Base-by-base conservation (phyloP, 2,888 invertebrate genomes). In the Xanthia icteritia region DNA sequence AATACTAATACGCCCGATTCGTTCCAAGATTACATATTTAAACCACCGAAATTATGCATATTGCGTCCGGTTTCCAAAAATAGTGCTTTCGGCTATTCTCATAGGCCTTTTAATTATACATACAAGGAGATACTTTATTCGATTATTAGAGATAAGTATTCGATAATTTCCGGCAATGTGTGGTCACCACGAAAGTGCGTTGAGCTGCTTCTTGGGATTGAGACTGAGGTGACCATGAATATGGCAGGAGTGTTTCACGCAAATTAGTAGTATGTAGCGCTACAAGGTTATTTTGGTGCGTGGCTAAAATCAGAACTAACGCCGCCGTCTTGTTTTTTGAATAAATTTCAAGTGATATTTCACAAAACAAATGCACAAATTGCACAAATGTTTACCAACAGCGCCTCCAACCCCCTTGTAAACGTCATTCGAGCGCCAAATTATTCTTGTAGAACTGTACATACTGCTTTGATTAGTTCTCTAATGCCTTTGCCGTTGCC, bases 121-220 rank as follows among this genome's bases (percentile, higher is more conserved):
- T 79, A 76, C 77, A 83, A 82, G 77, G 70, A 65, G 75, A 84
- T 84, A 84, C 72, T 81, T 86, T 84, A 87, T 88, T 82, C 80
- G 67, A 87, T 79, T 81, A 88, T 88, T 83, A 79, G 79, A 71
- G 76, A 87, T 88, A 90, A 88, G 86, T 90, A 92, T 92, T 90
- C 87, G 85, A 89, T 87, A 86, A 89, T 91, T 91, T 92, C 92
- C 92, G 92, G 91, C 86, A 84, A 88, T 82, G 88, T 83, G 89
- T 88, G 86, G 89, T 89, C 88, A 87, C 89, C 88, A 85, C 85
- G 82, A 81, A 88, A 88, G 89, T 90, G 89, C 88, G 88, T 89
- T 81, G 84, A 87, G 85, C 84, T 76, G 79, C 81, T 88, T 89
- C 89, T 88, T 66, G 82, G 90, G 87, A 90, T 86, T 85, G 77